Evolutionary conservation across 1,140 invertebrate genomes (phyloP).

Genomic region (Papilio glaucus): DNA sequence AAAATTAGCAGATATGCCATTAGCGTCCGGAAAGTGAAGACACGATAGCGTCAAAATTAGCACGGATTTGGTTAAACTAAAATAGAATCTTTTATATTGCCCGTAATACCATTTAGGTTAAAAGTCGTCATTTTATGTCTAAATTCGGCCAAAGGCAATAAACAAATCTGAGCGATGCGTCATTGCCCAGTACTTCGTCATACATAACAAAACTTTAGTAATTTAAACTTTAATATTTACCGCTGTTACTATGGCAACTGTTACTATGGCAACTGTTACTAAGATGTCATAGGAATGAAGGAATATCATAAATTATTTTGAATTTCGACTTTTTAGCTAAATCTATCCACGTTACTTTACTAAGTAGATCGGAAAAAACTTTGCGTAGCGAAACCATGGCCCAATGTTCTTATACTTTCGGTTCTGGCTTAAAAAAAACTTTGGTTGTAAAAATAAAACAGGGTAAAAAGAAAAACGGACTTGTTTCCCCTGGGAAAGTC

Average conservation of each 20-base stretch:
- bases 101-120: too few species aligned
- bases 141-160: background rate
- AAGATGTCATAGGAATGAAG: background rate
- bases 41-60: too few species aligned
- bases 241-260: background rate
- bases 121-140: too few species aligned
- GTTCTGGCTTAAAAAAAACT: constrained; percentile 18
- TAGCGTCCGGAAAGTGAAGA: too few species aligned
- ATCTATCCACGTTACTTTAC: background rate
- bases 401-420: constrained; percentile 2
- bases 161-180: background rate
- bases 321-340: background rate
- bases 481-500: background rate
- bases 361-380: constrained; percentile 3
- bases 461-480: constrained; percentile 18
- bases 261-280: background rate
- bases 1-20: too few species aligned
- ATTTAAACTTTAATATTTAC: background rate
- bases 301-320: background rate
- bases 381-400: constrained; percentile 10
- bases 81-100: too few species aligned
- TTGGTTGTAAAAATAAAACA: constrained; percentile 10
- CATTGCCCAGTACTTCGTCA: background rate
- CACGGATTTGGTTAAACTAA: too few species aligned
- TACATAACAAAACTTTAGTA: background rate